Evolutionary conservation across 2,888 invertebrate genomes (phyloP), one percentile per base, ranked within the genome.

Genomic region (Temnothorax unifasciatus): DNA sequence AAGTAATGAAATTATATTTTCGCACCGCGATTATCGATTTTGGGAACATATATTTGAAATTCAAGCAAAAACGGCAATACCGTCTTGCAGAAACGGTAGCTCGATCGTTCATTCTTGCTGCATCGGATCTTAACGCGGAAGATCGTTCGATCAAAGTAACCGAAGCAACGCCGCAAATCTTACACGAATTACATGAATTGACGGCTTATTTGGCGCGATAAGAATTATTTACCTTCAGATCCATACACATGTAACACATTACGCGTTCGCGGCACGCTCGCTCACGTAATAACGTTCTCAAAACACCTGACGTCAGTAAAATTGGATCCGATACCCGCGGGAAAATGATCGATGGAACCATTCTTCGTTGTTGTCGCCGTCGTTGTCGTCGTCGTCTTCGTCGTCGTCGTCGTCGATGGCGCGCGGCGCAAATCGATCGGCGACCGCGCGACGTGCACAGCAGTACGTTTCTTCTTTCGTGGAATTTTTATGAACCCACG

Each of bases 321-420:
- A 61, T 64, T 73, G 66, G 66, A 41, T 61, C 81, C 50, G 83
- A 84, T 86, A 84, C 84, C 74, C 86, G 59, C 68, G 79, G 85
- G 85, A 90, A 86, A 85, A 88, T 89, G 87, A 90, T 90, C 89
- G 90, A 90, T 90, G 88, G 84, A 86, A 88, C 86, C 86, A 76
- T 89, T 85, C 86, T 82, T 82, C 71, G 21, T 59, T 38, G 47
- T 84, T 59, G 50, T 54, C 71, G 38, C 73, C 76, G 71, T 61
- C 83, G 38, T 29, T 34, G 52, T 29, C 57, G 13, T 47, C 47
- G 44, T 52, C 73, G 25, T 61, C 61, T 41, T 85, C 82, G 82
- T 61, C 68, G 63, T 73, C 84, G 29, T 47, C n/a, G 44, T 71
- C 59, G 63, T 73, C 50, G 64, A 54, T 64, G 73, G 83, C 29